Conservation (phyloP, 2,113 vertebrate species). For the Balaeniceps rex region DNA sequence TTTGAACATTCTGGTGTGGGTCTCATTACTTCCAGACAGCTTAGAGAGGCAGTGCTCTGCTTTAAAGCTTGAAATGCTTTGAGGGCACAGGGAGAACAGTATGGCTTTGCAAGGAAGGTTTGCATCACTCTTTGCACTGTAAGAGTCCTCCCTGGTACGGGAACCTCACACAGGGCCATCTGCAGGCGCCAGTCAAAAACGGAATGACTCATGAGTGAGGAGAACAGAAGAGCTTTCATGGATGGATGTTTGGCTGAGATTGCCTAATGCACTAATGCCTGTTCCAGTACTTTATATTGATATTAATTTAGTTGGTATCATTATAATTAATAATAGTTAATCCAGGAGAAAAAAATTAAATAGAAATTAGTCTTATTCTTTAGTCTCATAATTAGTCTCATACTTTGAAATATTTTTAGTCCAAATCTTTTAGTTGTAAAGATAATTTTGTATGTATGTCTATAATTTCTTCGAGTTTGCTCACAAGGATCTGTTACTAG, state of each 20-base stretch:
- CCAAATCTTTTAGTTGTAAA: neutral
- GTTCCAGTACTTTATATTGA: neutral
- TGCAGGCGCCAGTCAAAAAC: neutral
- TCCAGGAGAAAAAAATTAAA: neutral
- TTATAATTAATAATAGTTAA: neutral
- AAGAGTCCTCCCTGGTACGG: neutral
- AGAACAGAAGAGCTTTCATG: neutral
- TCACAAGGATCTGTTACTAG: neutral
- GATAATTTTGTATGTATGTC: neutral
- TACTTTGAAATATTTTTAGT: constrained; percentile 10
- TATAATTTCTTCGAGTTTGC: neutral
- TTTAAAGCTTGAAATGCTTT: constrained; percentile 29
- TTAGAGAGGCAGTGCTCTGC: constrained; percentile 17
- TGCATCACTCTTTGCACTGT: neutral
- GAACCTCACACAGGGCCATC: neutral
- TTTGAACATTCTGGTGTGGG: neutral
- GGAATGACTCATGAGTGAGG: neutral
- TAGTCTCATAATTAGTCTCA: neutral
- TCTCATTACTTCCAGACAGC: constrained; percentile 18
- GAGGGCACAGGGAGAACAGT: neutral
- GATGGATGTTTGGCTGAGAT: neutral
- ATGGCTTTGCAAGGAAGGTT: neutral
- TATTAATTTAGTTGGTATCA: neutral
- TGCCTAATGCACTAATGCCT: neutral
- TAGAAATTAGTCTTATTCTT: neutral